phyloP scores from a whole-genome alignment of 2,113 vertebrate genomes.

The Isichthys henryi region DNA sequence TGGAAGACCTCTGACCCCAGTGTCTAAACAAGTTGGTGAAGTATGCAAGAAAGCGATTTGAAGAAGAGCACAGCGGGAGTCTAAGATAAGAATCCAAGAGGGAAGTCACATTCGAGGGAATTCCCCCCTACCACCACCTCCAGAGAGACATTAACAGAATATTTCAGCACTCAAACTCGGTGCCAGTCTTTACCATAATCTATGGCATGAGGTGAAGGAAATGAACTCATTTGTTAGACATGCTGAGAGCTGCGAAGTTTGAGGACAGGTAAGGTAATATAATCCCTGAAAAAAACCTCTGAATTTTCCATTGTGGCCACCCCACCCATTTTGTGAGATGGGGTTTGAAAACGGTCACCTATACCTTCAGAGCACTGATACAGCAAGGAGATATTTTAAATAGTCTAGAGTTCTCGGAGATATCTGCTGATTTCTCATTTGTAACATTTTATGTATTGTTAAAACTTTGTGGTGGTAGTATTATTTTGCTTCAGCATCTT shows the following conservation, averaged over 20 bases:
- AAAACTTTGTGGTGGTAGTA: neutral
- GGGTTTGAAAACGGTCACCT: neutral
- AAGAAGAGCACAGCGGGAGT: neutral
- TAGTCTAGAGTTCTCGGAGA: neutral
- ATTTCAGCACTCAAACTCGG: neutral
- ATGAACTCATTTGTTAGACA: neutral
- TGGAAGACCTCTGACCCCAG: constrained; percentile 34
- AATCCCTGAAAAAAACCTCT: neutral
- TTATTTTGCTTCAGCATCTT: neutral
- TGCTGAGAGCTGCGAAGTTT: neutral
- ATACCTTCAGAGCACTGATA: neutral
- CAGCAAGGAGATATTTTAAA: neutral
- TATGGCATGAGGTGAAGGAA: neutral
- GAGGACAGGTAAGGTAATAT: neutral
- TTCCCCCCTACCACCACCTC: neutral
- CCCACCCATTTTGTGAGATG: neutral
- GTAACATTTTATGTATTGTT: neutral
- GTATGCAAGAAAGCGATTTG: constrained; percentile 26
- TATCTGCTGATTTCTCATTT: neutral
- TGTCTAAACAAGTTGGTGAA: constrained; percentile 29
- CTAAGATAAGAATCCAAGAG: neutral
- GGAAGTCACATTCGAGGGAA: neutral
- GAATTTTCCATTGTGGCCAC: neutral
- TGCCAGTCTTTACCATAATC: neutral
- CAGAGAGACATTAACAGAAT: neutral